Percentiles rank a stretch among this genome's conserved stretches.
Evolutionary conservation across 2,888 invertebrate genomes (phyloP).

Genomic region (Gandaritis pyraliata): DNA sequence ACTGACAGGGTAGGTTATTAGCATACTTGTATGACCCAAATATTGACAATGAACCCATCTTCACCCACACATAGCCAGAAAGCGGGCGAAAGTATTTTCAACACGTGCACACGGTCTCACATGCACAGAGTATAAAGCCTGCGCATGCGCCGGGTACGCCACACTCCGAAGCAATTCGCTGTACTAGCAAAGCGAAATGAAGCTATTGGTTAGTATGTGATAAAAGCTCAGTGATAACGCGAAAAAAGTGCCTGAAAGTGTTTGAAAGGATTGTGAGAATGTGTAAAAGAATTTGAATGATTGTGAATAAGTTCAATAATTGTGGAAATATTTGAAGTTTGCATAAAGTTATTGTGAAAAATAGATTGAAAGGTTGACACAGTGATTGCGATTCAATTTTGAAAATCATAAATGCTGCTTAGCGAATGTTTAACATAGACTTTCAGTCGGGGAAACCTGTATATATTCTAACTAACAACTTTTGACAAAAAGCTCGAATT

Average conservation of each 20-base stretch:
- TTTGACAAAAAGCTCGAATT: too few species aligned
- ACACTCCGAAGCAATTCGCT: conserved; percentile 80
- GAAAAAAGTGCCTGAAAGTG: conserved; percentile 11
- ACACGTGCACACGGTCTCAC: conserved; percentile 69
- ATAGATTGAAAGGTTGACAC: background rate
- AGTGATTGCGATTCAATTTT: background rate
- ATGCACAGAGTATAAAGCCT: conserved; percentile 75
- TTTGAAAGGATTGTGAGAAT: conserved; percentile 13
- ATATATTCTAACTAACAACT: too few species aligned
- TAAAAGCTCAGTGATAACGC: conserved; percentile 26
- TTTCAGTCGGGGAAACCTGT: too few species aligned
- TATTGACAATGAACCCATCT: conserved; percentile 43
- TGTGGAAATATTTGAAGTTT: background rate
- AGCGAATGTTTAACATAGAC: too few species aligned
- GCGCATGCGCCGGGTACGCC: conserved; percentile 49
- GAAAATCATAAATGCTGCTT: background rate
- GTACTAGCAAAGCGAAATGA: conserved; percentile 80
- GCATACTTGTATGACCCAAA: conserved; percentile 11
- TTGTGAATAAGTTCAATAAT: background rate
- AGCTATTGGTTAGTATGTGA: conserved; percentile 74
- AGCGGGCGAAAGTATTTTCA: conserved; percentile 78
- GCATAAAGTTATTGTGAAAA: background rate
- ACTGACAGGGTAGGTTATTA: background rate
- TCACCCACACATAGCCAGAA: conserved; percentile 54
- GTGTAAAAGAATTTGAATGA: conserved; percentile 9